Conservation (phyloP, 2,888 invertebrate species). For the Rosalia funebris region DNA sequence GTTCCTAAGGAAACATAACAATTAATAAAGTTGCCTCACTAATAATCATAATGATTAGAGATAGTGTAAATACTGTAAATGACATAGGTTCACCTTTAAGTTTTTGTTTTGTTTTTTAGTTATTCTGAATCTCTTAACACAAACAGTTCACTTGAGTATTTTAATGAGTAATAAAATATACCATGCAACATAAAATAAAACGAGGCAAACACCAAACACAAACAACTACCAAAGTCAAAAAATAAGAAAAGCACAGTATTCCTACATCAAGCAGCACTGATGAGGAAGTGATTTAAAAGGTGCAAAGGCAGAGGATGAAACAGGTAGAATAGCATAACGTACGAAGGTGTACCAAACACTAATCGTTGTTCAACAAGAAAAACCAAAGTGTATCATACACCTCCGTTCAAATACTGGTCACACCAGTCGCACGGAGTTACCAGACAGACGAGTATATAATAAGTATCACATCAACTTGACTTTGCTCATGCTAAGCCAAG, state of each 20-base stretch:
- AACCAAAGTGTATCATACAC: slow-evolving; percentile 52
- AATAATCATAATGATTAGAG: no score
- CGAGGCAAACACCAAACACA: slow-evolving; percentile 24
- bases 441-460: slow-evolving; percentile 62
- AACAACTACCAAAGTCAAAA: slow-evolving; percentile 1
- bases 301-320: slow-evolving; percentile 12
- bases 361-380: slow-evolving; percentile 32
- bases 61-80: no score
- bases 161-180: slow-evolving; percentile 27
- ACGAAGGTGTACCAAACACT: slow-evolving; percentile 57
- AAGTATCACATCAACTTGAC: slow-evolving; percentile 55
- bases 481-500: slow-evolving; percentile 59
- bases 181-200: slow-evolving; percentile 25
- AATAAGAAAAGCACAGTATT: slow-evolving; percentile 1
- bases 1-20: no score
- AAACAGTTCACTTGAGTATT: no score
- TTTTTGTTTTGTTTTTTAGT: no score
- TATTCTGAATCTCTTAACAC: no score
- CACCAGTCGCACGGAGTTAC: slow-evolving; percentile 63
- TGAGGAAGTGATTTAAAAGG: neutral
- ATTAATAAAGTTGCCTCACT: no score
- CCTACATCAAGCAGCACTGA: slow-evolving; percentile 5
- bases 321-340: slow-evolving; percentile 38
- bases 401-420: slow-evolving; percentile 48
- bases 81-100: no score